Base-by-base conservation (phyloP, 1,140 invertebrate genomes). In the Drosophila subobscura region DNA sequence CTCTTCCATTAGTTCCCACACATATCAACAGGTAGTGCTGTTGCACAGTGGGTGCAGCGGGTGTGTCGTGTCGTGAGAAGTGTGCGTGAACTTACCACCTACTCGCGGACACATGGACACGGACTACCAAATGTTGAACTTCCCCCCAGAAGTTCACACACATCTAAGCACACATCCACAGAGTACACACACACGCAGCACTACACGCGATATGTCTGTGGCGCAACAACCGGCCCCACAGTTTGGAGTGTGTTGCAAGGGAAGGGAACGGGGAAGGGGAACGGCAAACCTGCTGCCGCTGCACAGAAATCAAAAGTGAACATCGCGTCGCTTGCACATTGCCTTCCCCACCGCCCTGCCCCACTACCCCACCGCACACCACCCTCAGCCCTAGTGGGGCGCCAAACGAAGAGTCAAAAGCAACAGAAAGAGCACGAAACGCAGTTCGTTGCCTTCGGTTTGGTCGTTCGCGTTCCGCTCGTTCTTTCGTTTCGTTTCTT, bases 291-390 rank as follows among this genome's bases (percentile, higher is more conserved):
- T 85, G 80, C 80, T 85, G 81, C 52, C 72, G 79, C 79, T 88
- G 83, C 84, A 89, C 83, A 83, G 83, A 88, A 88, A 88, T 79
- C 83, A 88, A 88, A 88, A 88, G 83, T 88, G 78, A 88, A 89
- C 83, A 79, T 76, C 76, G 79, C 72, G 49, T 83, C 55, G 56
- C 80, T 74, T 81, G 79, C 79, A 83, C 57, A 67, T 74, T 59
- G 64, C 57, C 44, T 20, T 33, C 49, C 50, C 27, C 40, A 22
- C 42, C 2, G 33, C 12, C 29, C 25, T 8, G 3, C 22, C 25
- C 5, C 16, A 20, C 16, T 1, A 20, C 16, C 16, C 16, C 16
- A 20, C 16, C 16, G 16, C 52, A 12, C 23, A 1, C 37, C 3
- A 22, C 4, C 10, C 23, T 16, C 4, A 12, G 33, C 41, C 53